These are phyloP conservation scores for Sminthurides aquaticus DNA, from an alignment of 2,888 invertebrate genomes.

Conservation along the genomic window DNA sequence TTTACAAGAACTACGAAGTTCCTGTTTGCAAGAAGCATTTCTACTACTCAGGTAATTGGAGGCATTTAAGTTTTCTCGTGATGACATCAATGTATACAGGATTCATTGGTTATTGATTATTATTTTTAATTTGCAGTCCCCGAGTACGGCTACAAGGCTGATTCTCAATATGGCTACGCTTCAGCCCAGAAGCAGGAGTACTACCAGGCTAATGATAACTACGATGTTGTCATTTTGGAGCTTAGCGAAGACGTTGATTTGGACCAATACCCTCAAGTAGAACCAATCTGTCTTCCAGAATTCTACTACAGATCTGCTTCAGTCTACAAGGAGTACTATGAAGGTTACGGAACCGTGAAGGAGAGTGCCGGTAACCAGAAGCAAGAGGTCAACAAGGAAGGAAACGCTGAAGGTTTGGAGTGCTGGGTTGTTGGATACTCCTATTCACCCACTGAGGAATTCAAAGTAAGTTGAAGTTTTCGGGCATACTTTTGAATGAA, in stretches of 20 bases:
- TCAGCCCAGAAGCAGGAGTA: slow-evolving; percentile 1
- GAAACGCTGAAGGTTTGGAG: slow-evolving; percentile 37
- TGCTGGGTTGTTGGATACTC: slow-evolving; percentile 40
- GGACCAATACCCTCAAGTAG: slow-evolving; percentile 40
- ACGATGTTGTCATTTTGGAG: slow-evolving; percentile 41
- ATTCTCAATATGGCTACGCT: slow-evolving; percentile 8
- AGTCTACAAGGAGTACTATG: slow-evolving; percentile 37
- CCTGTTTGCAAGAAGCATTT: slow-evolving; percentile 41
- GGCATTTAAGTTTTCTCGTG: background rate
- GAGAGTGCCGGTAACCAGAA: slow-evolving; percentile 10
- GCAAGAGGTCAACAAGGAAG: slow-evolving; percentile 27
- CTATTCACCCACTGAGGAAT: slow-evolving; percentile 37
- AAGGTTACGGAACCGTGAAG: slow-evolving; percentile 29
- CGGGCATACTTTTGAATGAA: background rate
- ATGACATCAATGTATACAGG: background rate
- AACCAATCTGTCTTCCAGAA: slow-evolving; percentile 39
- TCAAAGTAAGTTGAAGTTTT: slow-evolving; percentile 29
- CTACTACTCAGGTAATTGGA: slow-evolving; percentile 35
- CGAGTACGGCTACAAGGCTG: slow-evolving; percentile 10
- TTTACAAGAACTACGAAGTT: slow-evolving; percentile 39
- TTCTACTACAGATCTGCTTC: slow-evolving; percentile 38
- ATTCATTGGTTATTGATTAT: too few relatives aligned
- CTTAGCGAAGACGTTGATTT: slow-evolving; percentile 38
- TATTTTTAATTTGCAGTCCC: slow-evolving; percentile 32
- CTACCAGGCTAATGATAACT: slow-evolving; percentile 22